Conservation (phyloP, 2,888 invertebrate genomes). For the Oligia strigilis region DNA sequence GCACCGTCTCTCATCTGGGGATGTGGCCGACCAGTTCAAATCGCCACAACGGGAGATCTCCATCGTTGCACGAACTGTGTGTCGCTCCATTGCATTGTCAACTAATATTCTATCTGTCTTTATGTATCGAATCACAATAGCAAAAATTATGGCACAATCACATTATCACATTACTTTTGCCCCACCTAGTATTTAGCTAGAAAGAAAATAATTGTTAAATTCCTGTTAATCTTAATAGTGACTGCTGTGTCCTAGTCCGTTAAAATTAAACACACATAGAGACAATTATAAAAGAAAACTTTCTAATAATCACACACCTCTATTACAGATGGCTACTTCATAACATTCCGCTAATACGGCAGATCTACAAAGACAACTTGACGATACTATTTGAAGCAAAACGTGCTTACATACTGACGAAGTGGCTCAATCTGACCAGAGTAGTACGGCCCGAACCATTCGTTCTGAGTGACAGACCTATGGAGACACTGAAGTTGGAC, state of each 20-base stretch:
- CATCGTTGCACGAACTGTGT: neutral
- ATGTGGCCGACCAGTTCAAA: neutral
- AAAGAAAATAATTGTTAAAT: neutral
- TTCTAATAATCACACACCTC: slow-evolving; percentile 47
- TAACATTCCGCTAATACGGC: slow-evolving; percentile 71
- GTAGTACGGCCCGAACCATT: slow-evolving; percentile 45
- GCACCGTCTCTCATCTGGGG: neutral
- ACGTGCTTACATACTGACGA: slow-evolving; percentile 69
- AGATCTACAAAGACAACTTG: slow-evolving; percentile 67
- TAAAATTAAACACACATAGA: neutral
- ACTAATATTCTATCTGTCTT: neutral
- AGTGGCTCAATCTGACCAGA: slow-evolving; percentile 76
- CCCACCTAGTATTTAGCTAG: neutral
- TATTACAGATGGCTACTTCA: slow-evolving; percentile 79
- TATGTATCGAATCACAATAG: too few species aligned
- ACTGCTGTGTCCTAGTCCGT: neutral
- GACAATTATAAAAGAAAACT: neutral
- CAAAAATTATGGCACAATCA: neutral
- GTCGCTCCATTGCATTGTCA: neutral
- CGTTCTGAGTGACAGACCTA: slow-evolving; percentile 36
- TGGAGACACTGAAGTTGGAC: slow-evolving; percentile 71
- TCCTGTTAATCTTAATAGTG: too few species aligned
- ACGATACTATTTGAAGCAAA: slow-evolving; percentile 73
- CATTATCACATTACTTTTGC: neutral
- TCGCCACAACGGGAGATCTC: neutral